Evolutionary conservation across 2,888 invertebrate species (phyloP), one percentile per base, ranked within the genome.

Genomic region (Cataglyphis altisquamis): DNA sequence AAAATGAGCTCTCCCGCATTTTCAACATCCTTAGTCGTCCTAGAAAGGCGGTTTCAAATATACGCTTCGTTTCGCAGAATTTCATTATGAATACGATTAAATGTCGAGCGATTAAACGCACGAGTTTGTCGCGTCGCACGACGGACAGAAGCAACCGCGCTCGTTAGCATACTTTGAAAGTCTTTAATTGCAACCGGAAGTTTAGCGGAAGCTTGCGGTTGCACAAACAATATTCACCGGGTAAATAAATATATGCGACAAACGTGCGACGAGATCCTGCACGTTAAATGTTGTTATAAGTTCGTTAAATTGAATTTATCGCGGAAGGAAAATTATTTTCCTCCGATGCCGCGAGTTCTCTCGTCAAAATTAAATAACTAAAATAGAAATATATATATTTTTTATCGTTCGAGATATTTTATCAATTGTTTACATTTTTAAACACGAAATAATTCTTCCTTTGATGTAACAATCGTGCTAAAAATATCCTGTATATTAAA

Each of bases 31-130:
- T 39, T 25, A 41, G 63, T 1, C 55, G 66, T 9, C 55, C n/a
- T 32, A 21, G 29, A 52, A 64, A 25, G 25, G 5, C 15, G 68
- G n/a, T 66, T n/a, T n/a, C n/a, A 15, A 55, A 32, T 21, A 45
- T 41, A 12, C n/a, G 45, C 48, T 73, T 64, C 82, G 25, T 25
- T 25, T 25, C 25, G 25, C 25, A 74, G 68, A 85, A 78, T 86
- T 82, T 78, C 67, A 68, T 75, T 75, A 73, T 86, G 83, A 85
- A 83, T 86, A 45, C 25, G 83, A 85, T 86, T 85, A 85, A 72
- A 67, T 10, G 48, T 73, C 60, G 52, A 52, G 70, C 85, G 77
- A 85, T 85, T 85, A 82, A 80, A 80, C 45, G 70, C 60, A 60
- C 72, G 36, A 45, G 72, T 36, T 70, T 78, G 78, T 70, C 45